A percentile compares a stretch with the other conserved stretches of the same genome.
Evolutionary conservation across 2,113 vertebrate genomes (phyloP).

Genomic region (Aythya baeri): DNA sequence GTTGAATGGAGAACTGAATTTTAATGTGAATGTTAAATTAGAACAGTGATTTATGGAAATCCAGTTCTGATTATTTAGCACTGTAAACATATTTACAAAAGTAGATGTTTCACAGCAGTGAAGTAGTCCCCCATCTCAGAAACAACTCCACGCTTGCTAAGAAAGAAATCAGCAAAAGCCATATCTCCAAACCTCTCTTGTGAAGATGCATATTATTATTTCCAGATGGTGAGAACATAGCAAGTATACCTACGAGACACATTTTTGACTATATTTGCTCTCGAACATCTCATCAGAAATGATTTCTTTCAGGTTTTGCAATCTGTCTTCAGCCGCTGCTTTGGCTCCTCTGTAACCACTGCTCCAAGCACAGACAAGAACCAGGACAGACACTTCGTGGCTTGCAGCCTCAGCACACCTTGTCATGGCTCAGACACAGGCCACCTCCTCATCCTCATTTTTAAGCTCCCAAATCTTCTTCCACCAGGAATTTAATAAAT

Average conservation of each 20-base stretch:
- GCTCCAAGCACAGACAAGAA: background rate
- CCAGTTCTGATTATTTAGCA: conserved; percentile 57
- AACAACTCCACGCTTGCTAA: background rate
- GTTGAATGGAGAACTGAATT: conserved; percentile 24
- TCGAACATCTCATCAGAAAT: conserved; percentile 31
- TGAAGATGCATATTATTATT: conserved; percentile 50
- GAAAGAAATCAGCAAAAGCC: conserved; percentile 6
- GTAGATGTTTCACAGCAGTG: conserved; percentile 55
- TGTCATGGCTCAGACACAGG: background rate
- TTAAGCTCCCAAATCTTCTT: background rate
- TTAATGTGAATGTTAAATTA: conserved; percentile 15
- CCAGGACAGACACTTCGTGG: background rate
- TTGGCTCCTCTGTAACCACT: background rate
- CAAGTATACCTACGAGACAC: conserved; percentile 54
- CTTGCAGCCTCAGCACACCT: background rate
- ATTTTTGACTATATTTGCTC: background rate
- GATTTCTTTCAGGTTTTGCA: conserved; percentile 41
- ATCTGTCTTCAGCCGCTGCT: conserved; percentile 18
- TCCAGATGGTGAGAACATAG: conserved; percentile 58
- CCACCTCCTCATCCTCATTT: background rate
- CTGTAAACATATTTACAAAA: conserved; percentile 59
- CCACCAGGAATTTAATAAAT: background rate
- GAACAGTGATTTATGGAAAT: conserved; percentile 46
- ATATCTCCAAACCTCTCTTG: background rate
- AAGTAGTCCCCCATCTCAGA: conserved; percentile 21